Evolutionary conservation across 2,113 vertebrate species (phyloP).

Genomic region (Plecotus auritus): DNA sequence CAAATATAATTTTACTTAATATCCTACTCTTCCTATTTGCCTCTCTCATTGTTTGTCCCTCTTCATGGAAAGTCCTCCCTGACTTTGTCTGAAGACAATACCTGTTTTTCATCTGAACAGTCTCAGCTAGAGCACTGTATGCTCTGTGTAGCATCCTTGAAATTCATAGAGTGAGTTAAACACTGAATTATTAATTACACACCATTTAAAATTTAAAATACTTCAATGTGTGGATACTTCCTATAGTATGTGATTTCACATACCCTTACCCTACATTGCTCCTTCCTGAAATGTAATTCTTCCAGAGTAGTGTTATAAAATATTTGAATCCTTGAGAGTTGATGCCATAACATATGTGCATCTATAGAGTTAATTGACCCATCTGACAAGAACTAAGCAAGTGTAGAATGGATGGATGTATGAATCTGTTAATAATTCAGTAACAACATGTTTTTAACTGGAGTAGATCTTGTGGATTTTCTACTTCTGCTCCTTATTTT

Average conservation of each 20-base stretch:
- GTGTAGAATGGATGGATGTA: neutral
- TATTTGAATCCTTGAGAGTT: neutral
- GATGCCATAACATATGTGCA: neutral
- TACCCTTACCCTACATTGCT: neutral
- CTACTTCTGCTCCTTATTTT: neutral
- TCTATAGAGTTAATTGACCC: neutral
- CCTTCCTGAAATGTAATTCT: neutral
- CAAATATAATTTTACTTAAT: neutral
- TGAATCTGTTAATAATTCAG: neutral
- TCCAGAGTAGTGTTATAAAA: neutral
- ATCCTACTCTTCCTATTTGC: neutral
- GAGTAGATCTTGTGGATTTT: neutral
- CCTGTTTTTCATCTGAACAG: neutral
- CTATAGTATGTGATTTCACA: neutral
- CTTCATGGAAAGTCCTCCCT: neutral
- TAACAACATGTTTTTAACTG: neutral
- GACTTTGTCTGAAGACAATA: neutral
- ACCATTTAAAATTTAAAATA: neutral
- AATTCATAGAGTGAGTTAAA: neutral
- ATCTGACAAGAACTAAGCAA: neutral
- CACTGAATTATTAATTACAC: neutral
- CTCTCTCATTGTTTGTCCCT: accelerated
- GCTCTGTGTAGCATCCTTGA: neutral
- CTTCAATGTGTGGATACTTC: neutral
- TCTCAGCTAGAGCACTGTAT: neutral